Evolutionary conservation across 2,797 vertebrate species (phyloP).

Genomic region (Lithobates pipiens): DNA sequence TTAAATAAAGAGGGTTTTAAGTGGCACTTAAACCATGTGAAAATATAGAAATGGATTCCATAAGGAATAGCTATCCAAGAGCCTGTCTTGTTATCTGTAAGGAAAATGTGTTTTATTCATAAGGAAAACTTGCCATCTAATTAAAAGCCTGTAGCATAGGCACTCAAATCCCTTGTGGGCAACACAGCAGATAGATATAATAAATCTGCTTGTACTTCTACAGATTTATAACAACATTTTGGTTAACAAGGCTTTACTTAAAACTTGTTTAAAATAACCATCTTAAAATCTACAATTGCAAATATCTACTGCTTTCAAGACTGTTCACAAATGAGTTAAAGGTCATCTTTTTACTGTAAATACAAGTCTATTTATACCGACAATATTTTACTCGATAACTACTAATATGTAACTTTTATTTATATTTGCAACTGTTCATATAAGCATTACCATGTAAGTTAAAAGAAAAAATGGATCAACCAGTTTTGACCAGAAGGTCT

Average conservation of each 20-base stretch:
- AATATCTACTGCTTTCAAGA: constrained; percentile 8
- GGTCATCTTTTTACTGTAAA: neutral
- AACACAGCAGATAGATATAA: constrained; percentile 52
- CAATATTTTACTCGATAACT: neutral
- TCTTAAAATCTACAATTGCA: neutral
- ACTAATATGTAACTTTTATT: neutral
- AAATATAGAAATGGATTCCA: constrained; percentile 44
- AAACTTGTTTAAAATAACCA: constrained; percentile 4
- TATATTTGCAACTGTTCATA: too few relatives aligned
- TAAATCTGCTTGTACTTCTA: constrained; percentile 55
- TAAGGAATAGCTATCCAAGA: constrained; percentile 55
- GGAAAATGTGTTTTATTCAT: constrained; percentile 63
- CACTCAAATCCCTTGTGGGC: constrained; percentile 52
- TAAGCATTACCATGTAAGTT: neutral
- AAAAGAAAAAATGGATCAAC: neutral
- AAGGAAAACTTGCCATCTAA: constrained; percentile 62
- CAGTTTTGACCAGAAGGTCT: neutral
- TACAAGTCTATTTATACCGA: neutral
- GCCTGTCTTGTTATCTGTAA: constrained; percentile 57
- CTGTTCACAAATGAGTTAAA: neutral
- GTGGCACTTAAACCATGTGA: constrained; percentile 55
- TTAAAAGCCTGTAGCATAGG: constrained; percentile 59
- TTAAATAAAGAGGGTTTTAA: constrained; percentile 32
- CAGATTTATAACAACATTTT: constrained; percentile 58
- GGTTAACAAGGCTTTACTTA: constrained; percentile 35